Base-by-base conservation (phyloP, 1,140 invertebrate genomes). In the Drosophila obscura region DNA sequence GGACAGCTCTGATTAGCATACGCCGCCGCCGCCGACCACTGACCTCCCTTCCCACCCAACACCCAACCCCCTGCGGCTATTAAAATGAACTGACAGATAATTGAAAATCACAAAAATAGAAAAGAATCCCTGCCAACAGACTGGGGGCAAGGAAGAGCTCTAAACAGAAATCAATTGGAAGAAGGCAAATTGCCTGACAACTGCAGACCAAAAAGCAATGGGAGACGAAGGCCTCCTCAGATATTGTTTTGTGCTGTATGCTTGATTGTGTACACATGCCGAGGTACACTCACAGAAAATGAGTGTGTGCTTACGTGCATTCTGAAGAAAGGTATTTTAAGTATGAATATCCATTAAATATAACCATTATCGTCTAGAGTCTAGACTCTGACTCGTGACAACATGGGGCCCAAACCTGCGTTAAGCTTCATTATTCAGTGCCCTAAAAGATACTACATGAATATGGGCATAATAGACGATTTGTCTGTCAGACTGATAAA, bases 91-190 rank as follows among this genome's bases (percentile, higher is more conserved):
- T 50, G 73, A 67, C 72, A 69, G 62, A 58, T 87, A 85, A 87
- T 85, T 85, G 82, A 85, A 85, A 85, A 87, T 82, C 61, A 66
- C 64, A 44, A 69, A 69, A 69, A 68, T 49, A 68, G 31, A 57
- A 31, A 39, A 39, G 35, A 13, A 28, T 28, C 26, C 16, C 7
- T 11, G 24, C 22, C 28, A 24, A 4, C 4, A 24, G 49, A 28
- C 15, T 24, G 22, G 22, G 22, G 35, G 61, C 28, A 65, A 31
- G 31, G 51, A 28, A 31, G 61, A 19, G 55, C 26, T 53, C 61
- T 35, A 5, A 22, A 16, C 43, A 39, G 60, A 71, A 66, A 75
- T 59, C 61, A 67, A 75, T 73, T 73, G 71, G 24, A 28, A 24
- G 52, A 73, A 51, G 71, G 71, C 31, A 66, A 75, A 75, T 75